phyloP scores from a whole-genome alignment of 1,140 invertebrate genomes.

The Saxidomus purpurata region DNA sequence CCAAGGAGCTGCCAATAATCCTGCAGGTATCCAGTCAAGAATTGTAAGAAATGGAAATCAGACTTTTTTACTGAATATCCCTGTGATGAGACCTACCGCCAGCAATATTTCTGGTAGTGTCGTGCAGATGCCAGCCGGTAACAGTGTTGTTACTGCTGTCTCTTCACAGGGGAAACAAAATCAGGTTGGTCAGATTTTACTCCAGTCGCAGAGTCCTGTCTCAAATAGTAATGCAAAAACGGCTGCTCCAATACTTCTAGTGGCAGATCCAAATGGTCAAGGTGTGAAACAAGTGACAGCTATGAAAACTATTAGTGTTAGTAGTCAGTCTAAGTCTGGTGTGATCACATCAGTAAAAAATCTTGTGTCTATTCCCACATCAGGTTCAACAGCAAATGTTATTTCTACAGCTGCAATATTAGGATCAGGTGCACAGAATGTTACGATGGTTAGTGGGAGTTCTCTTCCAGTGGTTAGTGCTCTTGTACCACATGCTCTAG shows the following conservation, averaged over 20 bases:
- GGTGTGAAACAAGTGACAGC: constrained; percentile 1
- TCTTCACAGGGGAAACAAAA: constrained; percentile 75
- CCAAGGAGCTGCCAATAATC: background rate
- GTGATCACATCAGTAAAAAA: background rate
- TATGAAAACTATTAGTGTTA: background rate
- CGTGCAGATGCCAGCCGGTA: constrained; percentile 54
- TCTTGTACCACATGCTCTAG: background rate
- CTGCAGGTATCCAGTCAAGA: constrained; percentile 35
- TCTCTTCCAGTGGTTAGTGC: background rate
- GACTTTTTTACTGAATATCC: constrained; percentile 80
- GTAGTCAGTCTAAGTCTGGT: background rate
- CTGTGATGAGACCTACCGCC: constrained; percentile 74
- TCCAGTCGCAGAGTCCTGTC: constrained; percentile 9
- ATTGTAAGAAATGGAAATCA: constrained; percentile 66
- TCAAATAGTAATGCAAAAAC: background rate
- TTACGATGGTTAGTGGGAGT: background rate
- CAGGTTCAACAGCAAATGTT: background rate
- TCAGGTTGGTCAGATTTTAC: constrained; percentile 28
- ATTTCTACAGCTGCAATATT: background rate
- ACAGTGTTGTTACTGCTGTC: constrained; percentile 66
- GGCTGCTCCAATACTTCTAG: background rate
- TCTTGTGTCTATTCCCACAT: background rate
- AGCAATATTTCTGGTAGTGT: constrained; percentile 68
- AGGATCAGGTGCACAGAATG: background rate
- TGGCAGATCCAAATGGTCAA: background rate